Percentiles rank a stretch among this genome's conserved stretches.
phyloP scores from a whole-genome alignment of 2,797 vertebrate genomes.

The Poeciliopsis presidionis region DNA sequence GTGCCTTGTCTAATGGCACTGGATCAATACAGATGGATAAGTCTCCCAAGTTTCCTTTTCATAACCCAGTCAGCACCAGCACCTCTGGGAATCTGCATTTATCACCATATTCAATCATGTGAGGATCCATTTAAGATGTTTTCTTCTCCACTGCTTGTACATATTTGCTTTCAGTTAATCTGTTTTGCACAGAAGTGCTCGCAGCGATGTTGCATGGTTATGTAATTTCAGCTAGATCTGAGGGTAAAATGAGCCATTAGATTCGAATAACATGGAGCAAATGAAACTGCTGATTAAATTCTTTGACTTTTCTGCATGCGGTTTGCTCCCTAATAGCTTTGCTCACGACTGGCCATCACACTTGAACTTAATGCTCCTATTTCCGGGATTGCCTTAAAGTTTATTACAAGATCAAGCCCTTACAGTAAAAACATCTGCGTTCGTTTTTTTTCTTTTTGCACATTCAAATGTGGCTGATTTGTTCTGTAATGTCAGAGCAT shows the following conservation, averaged over 20 bases:
- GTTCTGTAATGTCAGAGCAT: slow-evolving; percentile 24
- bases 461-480: slow-evolving; percentile 2
- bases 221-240: slow-evolving; percentile 45
- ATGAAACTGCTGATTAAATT: slow-evolving; percentile 53
- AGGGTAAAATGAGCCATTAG: slow-evolving; percentile 55
- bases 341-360: slow-evolving; percentile 32
- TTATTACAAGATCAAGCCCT: background rate
- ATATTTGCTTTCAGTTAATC: slow-evolving; percentile 69
- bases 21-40: slow-evolving; percentile 70
- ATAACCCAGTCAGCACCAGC: slow-evolving; percentile 65
- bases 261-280: slow-evolving; percentile 49
- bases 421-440: background rate
- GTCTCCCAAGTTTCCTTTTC: slow-evolving; percentile 72
- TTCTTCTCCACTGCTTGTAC: slow-evolving; percentile 31
- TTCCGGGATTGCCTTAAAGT: slow-evolving; percentile 6
- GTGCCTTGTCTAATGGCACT: slow-evolving; percentile 67
- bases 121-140: slow-evolving; percentile 51
- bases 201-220: slow-evolving; percentile 27
- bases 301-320: slow-evolving; percentile 9
- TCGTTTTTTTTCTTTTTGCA: background rate
- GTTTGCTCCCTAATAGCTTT: slow-evolving; percentile 11
- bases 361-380: slow-evolving; percentile 7
- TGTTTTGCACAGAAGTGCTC: slow-evolving; percentile 43
- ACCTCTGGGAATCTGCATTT: slow-evolving; percentile 66
- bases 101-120: slow-evolving; percentile 57